A percentile compares a stretch with the other conserved stretches of the same genome.
Evolutionary conservation across 2,113 vertebrate genomes (phyloP).

Genomic region (Aplodontia rufa): DNA sequence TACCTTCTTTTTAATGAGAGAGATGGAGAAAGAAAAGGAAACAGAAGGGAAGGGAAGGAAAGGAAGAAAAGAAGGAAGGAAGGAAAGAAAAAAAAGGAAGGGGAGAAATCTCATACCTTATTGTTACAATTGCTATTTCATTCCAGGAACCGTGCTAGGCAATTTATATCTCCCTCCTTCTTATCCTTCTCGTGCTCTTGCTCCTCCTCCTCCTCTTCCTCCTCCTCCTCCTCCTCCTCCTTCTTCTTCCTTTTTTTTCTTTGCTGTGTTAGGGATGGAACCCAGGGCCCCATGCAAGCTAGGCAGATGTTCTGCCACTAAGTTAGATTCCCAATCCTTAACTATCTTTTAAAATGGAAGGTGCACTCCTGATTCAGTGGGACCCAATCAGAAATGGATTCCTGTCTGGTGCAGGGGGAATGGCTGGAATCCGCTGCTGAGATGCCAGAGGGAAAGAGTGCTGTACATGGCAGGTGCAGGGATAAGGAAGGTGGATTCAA

Average conservation of each 20-base stretch:
- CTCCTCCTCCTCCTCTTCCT: not conserved
- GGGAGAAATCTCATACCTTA: not conserved
- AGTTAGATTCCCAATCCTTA: not conserved
- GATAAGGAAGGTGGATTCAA: accelerated
- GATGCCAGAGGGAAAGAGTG: not conserved
- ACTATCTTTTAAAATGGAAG: not conserved
- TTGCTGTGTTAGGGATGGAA: not conserved
- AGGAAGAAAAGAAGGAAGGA: too few species aligned
- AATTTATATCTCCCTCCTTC: not conserved
- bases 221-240: too few species aligned
- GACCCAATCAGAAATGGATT: not conserved
- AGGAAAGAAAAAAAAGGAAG: not conserved
- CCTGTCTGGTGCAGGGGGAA: not conserved
- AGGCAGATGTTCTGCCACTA: not conserved
- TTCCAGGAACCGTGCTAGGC: not conserved
- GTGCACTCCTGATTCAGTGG: not conserved
- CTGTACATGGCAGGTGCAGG: accelerated
- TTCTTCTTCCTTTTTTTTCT: not conserved
- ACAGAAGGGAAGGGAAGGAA: not conserved
- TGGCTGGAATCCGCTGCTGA: not conserved
- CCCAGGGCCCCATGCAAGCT: not conserved
- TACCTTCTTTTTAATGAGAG: not conserved
- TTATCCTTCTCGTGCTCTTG: too few species aligned
- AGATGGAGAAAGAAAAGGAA: not conserved
- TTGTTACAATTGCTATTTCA: not conserved